phyloP scores from a whole-genome alignment of 2,113 vertebrate species.

The Notothenia coriiceps region DNA sequence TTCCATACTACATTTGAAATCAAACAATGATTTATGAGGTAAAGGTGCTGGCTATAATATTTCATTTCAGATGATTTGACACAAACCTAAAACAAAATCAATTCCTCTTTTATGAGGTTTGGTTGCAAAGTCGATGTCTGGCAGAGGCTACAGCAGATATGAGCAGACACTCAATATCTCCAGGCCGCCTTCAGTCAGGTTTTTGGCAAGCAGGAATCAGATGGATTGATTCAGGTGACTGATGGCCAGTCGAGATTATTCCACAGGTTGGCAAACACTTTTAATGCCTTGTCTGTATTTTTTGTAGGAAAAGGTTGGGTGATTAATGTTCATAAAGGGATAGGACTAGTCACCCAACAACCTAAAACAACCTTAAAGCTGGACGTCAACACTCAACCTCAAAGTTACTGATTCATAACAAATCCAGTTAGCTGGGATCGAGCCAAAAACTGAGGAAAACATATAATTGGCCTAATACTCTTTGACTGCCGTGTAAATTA shows the following conservation, averaged over 20 bases:
- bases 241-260: neutral
- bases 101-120: neutral
- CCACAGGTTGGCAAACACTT: neutral
- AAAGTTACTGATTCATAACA: neutral
- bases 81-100: neutral
- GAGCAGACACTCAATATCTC: neutral
- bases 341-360: neutral
- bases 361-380: conserved; percentile 30
- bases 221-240: neutral
- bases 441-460: conserved; percentile 41
- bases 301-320: neutral
- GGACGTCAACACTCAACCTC: conserved; percentile 27
- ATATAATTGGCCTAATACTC: conserved; percentile 42
- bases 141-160: neutral
- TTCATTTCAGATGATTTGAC: neutral
- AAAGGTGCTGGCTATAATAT: neutral
- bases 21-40: conserved; percentile 1
- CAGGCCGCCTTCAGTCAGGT: neutral
- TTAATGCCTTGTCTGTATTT: neutral
- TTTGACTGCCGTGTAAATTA: conserved; percentile 50
- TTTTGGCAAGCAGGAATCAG: neutral
- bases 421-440: conserved; percentile 28
- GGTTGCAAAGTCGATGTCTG: neutral
- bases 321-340: neutral
- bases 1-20: neutral